Evolutionary conservation across 2,797 vertebrate species (phyloP), one percentile per base, ranked within the genome.

Genomic region (Cephalopachus bancanus): DNA sequence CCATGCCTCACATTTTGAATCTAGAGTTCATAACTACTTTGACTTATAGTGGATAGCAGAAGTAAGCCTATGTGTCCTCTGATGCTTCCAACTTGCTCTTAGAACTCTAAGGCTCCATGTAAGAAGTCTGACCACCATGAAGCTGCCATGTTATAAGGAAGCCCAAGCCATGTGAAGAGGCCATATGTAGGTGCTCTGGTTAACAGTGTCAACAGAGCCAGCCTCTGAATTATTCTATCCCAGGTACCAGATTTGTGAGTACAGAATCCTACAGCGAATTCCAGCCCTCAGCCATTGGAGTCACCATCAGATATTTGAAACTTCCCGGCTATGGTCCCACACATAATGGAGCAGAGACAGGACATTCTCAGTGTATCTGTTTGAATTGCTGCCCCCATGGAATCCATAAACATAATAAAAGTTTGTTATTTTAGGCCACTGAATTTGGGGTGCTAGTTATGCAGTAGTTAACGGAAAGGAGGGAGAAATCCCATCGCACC

Each of bases 111-210:
- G 62, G 15, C 75, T 83, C 67, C 59, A 2, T 26, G 12, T 12
- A 65, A 85, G 79, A n/a, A 67, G 51, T 16, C 57, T 17, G 28
- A 81, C 5, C 4, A 4, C 49, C n/a, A 11, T 0, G n/a, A 60
- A 15, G 53, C 76, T 10, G 0, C 83, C 28, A 11, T 7, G 10
- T 53, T 11, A 16, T 10, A 4, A 83, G 55, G 64, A 60, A 67
- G 16, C 53, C 30, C 51, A 78, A 17, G 57, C 53, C 57, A 51
- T 22, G 16, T 9, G 28, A 59, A 67, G 11, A 49, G 17, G 19
- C 37, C 37, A 30, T 7, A 24, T 0, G 3, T 3, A 60, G n/a
- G 5, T 24, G 20, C 3, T 12, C 5, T 11, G 4, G 12, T 20
- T 16, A 11, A 44, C 10, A 28, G 19, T 37, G 67, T 85, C 15